Evolutionary conservation across 2,888 invertebrate genomes (phyloP).

Genomic region (Fissipunctia ypsillon): DNA sequence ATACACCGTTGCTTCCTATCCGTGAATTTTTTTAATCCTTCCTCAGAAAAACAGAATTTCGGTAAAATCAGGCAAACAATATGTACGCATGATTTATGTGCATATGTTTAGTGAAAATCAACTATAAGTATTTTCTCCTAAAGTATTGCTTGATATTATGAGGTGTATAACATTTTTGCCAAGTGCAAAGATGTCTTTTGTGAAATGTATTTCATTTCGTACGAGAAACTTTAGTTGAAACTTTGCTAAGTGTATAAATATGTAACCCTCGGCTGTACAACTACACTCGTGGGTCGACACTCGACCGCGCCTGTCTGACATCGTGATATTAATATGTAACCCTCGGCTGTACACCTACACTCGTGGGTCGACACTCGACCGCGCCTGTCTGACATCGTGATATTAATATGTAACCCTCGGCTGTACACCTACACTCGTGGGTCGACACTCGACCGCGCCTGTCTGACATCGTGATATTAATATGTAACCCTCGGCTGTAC

Average conservation of each 20-base stretch:
- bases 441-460: not conserved
- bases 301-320: too few species aligned
- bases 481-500: not conserved
- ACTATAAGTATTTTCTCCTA: not conserved
- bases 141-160: not conserved
- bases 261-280: not conserved
- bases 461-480: too few species aligned
- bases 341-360: not conserved
- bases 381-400: too few species aligned
- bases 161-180: not conserved
- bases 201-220: not conserved
- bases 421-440: not conserved
- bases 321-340: not conserved
- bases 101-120: not conserved
- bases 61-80: too few species aligned
- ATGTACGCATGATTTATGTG: not conserved
- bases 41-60: too few species aligned
- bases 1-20: too few species aligned
- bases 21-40: too few species aligned
- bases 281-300: not conserved
- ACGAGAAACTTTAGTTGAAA: not conserved
- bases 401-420: not conserved
- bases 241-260: not conserved
- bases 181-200: not conserved
- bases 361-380: not conserved